A percentile compares a stretch with the other conserved stretches of the same genome.
These are phyloP conservation scores for Temnothorax unifasciatus DNA, from an alignment of 2,888 invertebrate species.

Conservation along the genomic window DNA sequence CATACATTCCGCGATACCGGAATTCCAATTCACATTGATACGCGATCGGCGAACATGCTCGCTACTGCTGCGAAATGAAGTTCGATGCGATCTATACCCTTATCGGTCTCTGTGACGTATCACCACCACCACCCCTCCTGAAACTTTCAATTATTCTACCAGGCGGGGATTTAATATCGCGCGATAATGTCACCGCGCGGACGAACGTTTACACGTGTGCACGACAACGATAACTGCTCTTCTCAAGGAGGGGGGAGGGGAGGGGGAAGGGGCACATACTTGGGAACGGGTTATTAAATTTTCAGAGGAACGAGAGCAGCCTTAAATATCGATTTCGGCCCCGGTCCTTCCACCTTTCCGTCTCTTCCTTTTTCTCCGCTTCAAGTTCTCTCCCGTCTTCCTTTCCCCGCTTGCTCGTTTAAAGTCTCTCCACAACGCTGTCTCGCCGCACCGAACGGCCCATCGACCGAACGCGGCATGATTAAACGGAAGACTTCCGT, in stretches of 20 bases:
- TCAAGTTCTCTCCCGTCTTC: constrained; percentile 34
- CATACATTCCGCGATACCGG: constrained; percentile 43
- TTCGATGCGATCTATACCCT: constrained; percentile 71
- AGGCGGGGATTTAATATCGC: constrained; percentile 81
- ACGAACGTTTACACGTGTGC: constrained; percentile 79
- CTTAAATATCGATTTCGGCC: constrained; percentile 81
- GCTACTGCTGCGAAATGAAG: constrained; percentile 75
- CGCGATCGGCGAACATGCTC: constrained; percentile 75
- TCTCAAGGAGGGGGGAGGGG: constrained; percentile 35
- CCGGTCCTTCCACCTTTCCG: constrained; percentile 56
- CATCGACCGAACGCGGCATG: constrained; percentile 55
- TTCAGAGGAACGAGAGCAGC: constrained; percentile 79
- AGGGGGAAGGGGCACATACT: constrained; percentile 66
- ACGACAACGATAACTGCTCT: constrained; percentile 73
- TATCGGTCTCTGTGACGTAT: constrained; percentile 50
- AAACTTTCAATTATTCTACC: constrained; percentile 81
- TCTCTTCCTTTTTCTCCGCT: constrained; percentile 31
- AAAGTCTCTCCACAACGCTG: constrained; percentile 62
- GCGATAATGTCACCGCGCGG: constrained; percentile 72
- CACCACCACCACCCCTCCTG: constrained; percentile 44
- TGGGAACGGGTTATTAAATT: constrained; percentile 81
- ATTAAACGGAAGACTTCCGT: constrained; percentile 60
- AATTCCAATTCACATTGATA: constrained; percentile 68
- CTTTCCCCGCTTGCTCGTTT: constrained; percentile 48
- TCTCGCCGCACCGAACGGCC: constrained; percentile 56